Conservation (phyloP, 2,888 invertebrate species). For the Malthinus flaveolus region DNA sequence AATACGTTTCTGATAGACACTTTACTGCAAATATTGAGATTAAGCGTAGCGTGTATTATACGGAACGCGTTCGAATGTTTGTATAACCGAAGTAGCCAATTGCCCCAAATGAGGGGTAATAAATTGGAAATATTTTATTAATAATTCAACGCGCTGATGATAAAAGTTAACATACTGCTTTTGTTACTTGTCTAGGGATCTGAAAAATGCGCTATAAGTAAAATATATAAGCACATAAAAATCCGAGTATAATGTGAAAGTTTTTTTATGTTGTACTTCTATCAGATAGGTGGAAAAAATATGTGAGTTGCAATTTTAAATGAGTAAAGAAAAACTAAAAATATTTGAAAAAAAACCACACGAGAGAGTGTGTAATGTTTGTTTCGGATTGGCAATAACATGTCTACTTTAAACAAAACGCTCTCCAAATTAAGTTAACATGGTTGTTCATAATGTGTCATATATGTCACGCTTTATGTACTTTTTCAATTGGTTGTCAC, state of each 20-base stretch:
- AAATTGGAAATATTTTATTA: conserved; percentile 20
- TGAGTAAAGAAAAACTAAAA: too few relatives aligned
- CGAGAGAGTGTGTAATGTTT: too few relatives aligned
- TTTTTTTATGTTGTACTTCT: too few relatives aligned
- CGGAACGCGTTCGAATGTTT: conserved; percentile 21
- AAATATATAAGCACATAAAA: conserved; percentile 2
- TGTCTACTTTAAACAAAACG: too few relatives aligned
- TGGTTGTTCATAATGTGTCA: too few relatives aligned
- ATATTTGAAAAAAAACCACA: too few relatives aligned
- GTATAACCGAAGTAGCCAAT: conserved; percentile 17
- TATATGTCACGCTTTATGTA: too few relatives aligned
- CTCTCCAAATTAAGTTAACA: too few relatives aligned
- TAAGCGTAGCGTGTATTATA: conserved; percentile 16
- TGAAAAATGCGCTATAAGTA: conserved; percentile 4
- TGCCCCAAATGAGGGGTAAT: conserved; percentile 19
- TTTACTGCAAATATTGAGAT: conserved; percentile 15
- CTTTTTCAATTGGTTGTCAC: too few relatives aligned
- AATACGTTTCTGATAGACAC: conserved; percentile 4
- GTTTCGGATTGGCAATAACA: too few relatives aligned
- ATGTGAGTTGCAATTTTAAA: too few relatives aligned
- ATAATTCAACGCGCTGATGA: conserved; percentile 12
- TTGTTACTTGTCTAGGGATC: conserved; percentile 3
- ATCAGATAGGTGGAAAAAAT: too few relatives aligned
- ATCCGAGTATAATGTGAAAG: not conserved
- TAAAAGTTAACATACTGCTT: conserved; percentile 18